phyloP scores from a whole-genome alignment of 2,797 vertebrate genomes.

The Notolabrus celidotus region DNA sequence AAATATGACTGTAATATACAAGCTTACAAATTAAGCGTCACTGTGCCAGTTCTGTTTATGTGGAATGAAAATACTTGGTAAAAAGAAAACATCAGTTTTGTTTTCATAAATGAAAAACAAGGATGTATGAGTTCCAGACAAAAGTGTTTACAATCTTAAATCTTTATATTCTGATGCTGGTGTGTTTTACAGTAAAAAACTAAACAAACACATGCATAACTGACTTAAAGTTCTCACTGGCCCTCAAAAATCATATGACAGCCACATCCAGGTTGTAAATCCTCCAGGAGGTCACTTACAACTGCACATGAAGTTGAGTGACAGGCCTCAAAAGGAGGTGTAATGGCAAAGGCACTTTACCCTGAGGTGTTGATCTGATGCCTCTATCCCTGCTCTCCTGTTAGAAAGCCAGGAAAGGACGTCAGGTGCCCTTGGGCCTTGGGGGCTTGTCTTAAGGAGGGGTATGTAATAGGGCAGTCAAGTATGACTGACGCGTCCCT shows the following conservation, averaged over 20 bases:
- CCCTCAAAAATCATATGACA: not conserved
- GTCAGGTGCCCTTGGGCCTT: conserved; percentile 65
- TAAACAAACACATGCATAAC: no score
- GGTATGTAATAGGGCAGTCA: not conserved
- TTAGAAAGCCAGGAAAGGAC: conserved; percentile 55
- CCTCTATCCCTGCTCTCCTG: conserved; percentile 57
- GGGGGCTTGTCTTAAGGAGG: conserved; percentile 53
- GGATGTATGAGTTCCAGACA: no score
- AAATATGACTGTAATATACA: conserved; percentile 30
- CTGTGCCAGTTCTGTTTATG: not conserved
- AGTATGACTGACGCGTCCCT: conserved; percentile 47
- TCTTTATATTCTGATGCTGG: no score
- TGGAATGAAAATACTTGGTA: not conserved
- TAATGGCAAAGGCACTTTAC: conserved; percentile 51
- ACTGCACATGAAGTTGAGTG: conserved; percentile 10
- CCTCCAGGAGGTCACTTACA: conserved; percentile 28
- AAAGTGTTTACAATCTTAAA: no score
- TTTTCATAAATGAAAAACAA: no score
- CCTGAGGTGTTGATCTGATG: conserved; percentile 67
- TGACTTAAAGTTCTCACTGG: no score
- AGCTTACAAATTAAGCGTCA: not conserved
- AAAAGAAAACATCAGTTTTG: no score
- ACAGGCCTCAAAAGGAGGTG: conserved; percentile 31
- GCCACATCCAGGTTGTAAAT: conserved; percentile 27
- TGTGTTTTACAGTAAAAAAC: no score